Base-by-base conservation (phyloP, 2,113 vertebrate species). In the Eublepharis macularius region DNA sequence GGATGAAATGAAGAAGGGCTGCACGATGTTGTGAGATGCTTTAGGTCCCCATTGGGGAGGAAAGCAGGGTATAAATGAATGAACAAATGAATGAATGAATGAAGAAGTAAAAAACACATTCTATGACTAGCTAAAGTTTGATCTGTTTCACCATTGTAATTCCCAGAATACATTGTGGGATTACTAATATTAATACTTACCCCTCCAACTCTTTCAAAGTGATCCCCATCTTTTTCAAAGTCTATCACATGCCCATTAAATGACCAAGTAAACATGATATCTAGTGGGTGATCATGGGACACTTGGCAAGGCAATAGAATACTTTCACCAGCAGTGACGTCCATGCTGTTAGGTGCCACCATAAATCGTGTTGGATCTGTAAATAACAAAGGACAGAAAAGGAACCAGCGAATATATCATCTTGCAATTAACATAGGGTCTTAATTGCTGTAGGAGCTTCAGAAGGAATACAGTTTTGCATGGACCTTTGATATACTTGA, bases 281-380 rank as follows among this genome's bases (percentile, higher is more conserved):
- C 98, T 85, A 99, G 94, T 0, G 98, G 98, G 4, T 97, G 97
- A 87, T 99, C 98, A 0, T 99, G 98, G 51, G 96, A 97, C 34
- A 99, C 99, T 92, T 99, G 98, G 29, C 99, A 99, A 0, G 98
- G 98, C 83, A 99, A 94, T 36, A 99, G 98, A 8, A 99, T 98
- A 85, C 98, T 99, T 45, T 99, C 99, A 10, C 99, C 99, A 16
- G 99, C 98, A 0, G 98, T 98, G 91, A 99, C 97, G 39, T 99
- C 98, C 97, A 98, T 96, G 16, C 98, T 98, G 86, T 97, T 93
- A 6, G 99, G 98, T 3, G 95, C 96, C 2, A 98, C 98, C 83
- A 97, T 97, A n/a, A 99, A 98, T 82, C 96, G 65, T 2, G 98
- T 99, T 5, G 98, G 96, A 93, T 99, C 98, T 99, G 89, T 63